These are phyloP conservation scores for Anolis carolinensis DNA, from an alignment of 2,113 vertebrate species.

Conservation along the genomic window DNA sequence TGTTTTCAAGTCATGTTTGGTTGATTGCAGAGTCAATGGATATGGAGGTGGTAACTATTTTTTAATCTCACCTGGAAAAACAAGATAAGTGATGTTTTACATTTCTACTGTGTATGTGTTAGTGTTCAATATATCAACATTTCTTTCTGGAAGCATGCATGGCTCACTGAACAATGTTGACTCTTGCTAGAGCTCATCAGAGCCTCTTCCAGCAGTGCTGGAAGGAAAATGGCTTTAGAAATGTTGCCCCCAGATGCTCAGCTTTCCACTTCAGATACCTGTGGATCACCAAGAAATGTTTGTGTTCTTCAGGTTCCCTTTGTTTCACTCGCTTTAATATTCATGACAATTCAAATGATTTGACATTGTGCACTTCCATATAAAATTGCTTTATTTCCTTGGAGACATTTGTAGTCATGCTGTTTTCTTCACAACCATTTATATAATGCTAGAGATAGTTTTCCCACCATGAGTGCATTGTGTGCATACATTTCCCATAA, in stretches of 20 bases:
- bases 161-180: neutral
- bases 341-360: neutral
- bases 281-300: neutral
- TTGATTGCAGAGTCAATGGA: too few relatives aligned
- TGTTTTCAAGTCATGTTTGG: too few relatives aligned
- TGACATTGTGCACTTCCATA: slow-evolving; percentile 8
- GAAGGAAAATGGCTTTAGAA: neutral
- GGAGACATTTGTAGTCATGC: neutral
- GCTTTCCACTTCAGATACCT: neutral
- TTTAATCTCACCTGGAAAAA: too few relatives aligned
- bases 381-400: slow-evolving; percentile 16
- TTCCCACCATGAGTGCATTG: neutral
- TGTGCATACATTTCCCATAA: neutral
- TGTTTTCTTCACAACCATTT: neutral
- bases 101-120: neutral
- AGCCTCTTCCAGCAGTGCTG: neutral
- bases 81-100: too few relatives aligned
- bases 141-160: neutral
- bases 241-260: too few relatives aligned
- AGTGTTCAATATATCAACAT: neutral
- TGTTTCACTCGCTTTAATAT: neutral
- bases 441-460: neutral
- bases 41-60: too few relatives aligned
- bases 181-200: neutral
- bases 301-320: neutral